phyloP scores from a whole-genome alignment of 1,140 invertebrate species.

The Drosophila busckii region DNA sequence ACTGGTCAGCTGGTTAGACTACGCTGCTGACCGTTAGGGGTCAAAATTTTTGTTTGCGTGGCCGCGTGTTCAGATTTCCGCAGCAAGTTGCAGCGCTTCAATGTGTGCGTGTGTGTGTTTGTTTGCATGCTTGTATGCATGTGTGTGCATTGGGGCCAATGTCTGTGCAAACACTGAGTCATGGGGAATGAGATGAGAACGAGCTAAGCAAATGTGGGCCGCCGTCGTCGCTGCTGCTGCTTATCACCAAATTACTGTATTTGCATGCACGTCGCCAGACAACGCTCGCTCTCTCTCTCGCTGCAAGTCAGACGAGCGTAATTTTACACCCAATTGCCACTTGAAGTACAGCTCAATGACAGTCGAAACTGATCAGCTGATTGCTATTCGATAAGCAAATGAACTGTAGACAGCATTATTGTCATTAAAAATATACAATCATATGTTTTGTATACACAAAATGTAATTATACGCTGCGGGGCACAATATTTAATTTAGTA shows the following conservation, averaged over 20 bases:
- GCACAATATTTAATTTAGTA: no score
- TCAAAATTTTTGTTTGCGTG: not conserved
- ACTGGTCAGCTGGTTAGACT: not conserved
- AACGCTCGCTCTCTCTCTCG: not conserved
- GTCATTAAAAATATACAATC: not conserved
- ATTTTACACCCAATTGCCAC: conserved; percentile 18
- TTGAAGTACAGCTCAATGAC: conserved; percentile 55
- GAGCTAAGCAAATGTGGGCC: no score
- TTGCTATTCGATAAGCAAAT: conserved; percentile 29
- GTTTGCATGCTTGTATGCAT: not conserved
- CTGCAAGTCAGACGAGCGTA: conserved; percentile 8
- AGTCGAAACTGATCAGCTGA: conserved; percentile 10
- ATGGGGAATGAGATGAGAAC: not conserved
- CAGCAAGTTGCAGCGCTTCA: no score
- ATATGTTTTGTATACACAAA: no score
- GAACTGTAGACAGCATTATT: not conserved
- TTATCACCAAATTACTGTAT: conserved; percentile 18
- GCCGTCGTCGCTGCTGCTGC: not conserved
- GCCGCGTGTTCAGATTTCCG: no score
- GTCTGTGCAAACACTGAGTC: conserved; percentile 20
- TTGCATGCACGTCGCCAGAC: not conserved
- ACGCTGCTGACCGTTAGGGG: not conserved
- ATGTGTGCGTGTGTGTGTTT: not conserved
- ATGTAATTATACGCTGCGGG: no score
- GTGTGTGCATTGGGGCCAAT: conserved; percentile 1